Percentiles rank a stretch among this genome's conserved stretches.
phyloP scores from a whole-genome alignment of 2,113 vertebrate species.

The Miniopterus natalensis region DNA sequence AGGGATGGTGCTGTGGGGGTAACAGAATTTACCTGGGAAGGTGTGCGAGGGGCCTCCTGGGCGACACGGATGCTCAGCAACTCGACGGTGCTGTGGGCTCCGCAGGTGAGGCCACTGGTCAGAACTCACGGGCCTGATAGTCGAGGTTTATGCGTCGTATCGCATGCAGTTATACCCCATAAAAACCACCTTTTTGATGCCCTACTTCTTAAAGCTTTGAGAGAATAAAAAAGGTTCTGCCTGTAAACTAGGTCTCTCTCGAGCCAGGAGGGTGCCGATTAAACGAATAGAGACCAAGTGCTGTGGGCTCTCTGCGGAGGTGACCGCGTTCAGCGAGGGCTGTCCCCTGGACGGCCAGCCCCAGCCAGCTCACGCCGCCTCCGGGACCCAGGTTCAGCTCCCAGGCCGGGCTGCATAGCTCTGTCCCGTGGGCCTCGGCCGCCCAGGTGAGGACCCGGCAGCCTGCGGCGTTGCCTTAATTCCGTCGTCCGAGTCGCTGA shows the following conservation, averaged over 20 bases:
- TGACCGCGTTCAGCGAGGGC: background rate
- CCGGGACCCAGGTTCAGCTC: background rate
- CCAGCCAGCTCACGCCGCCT: background rate
- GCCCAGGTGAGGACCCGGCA: background rate
- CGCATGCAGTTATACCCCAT: background rate
- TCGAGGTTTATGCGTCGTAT: background rate
- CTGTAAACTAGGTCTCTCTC: no score
- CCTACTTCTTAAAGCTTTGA: background rate
- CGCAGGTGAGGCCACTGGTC: background rate
- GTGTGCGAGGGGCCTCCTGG: background rate
- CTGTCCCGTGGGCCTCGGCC: background rate
- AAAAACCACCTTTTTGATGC: background rate
- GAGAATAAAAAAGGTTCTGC: background rate
- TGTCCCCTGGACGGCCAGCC: background rate
- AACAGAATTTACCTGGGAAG: background rate
- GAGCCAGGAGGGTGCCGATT: background rate
- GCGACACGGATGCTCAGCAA: background rate
- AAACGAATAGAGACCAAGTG: background rate
- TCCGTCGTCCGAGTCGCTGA: background rate
- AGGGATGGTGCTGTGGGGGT: accelerated
- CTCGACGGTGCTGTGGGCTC: background rate
- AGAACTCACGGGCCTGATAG: background rate
- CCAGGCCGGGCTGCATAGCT: accelerated
- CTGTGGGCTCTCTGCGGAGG: background rate
- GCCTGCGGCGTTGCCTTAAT: background rate